Conservation (phyloP, 2,888 invertebrate genomes). For the Chrysodeixis includens region DNA sequence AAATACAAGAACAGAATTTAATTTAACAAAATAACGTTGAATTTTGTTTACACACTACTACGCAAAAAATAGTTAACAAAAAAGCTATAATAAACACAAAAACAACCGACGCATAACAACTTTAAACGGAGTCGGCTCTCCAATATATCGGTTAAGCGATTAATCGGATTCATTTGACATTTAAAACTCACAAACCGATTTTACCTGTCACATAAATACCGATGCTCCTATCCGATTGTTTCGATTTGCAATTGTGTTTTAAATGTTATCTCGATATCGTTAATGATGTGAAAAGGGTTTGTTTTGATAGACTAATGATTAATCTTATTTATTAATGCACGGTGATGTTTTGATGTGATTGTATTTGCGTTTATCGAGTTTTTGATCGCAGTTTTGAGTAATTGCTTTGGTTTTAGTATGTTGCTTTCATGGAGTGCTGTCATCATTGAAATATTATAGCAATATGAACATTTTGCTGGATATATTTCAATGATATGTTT, state of each 20-base stretch:
- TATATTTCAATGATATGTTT: no score
- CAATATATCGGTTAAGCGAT: constrained; percentile 35
- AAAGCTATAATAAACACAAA: background rate
- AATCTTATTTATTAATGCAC: no score
- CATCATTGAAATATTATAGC: no score
- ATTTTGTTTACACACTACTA: no score
- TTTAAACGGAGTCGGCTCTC: constrained; percentile 31
- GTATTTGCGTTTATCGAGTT: no score
- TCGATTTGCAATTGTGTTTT: constrained; percentile 29
- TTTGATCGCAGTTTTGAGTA: no score
- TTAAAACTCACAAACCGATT: constrained; percentile 42
- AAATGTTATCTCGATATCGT: constrained; percentile 18
- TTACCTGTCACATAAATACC: constrained; percentile 25
- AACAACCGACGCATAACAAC: constrained; percentile 16
- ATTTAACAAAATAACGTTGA: no score
- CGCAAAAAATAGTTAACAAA: background rate
- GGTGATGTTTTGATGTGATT: no score
- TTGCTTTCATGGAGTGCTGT: no score
- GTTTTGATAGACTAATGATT: background rate
- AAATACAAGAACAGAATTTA: no score
- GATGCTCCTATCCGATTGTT: constrained; percentile 19
- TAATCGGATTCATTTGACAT: constrained; percentile 48
- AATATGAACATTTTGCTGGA: no score
- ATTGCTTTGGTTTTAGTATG: no score
- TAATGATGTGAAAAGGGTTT: constrained; percentile 13